Conservation (phyloP, 2,888 invertebrate species). For the Drosophila gaucha region DNA sequence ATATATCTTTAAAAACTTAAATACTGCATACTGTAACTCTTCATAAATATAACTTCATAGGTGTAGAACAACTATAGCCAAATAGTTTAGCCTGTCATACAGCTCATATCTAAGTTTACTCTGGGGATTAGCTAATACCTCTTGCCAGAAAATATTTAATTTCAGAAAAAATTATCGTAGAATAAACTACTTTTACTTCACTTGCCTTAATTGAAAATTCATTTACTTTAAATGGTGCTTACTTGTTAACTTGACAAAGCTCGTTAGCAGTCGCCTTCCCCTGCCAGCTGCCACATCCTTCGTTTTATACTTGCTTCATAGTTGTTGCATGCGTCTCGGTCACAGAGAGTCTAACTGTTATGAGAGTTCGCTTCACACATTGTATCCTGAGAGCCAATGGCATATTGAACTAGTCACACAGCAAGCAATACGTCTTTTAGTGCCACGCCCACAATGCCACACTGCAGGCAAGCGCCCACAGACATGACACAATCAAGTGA, state of each 20-base stretch:
- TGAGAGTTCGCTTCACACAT: background rate
- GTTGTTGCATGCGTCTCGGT: too few relatives aligned
- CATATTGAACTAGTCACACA: conserved; percentile 14
- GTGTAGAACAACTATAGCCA: too few relatives aligned
- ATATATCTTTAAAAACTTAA: too few relatives aligned
- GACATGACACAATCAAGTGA: conserved; percentile 65
- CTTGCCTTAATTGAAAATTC: background rate
- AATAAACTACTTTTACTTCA: too few relatives aligned
- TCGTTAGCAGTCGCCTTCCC: background rate
- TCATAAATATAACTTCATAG: too few relatives aligned
- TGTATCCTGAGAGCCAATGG: conserved; percentile 9
- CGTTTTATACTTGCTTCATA: background rate
- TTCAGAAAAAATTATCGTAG: too few relatives aligned
- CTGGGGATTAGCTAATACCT: too few relatives aligned
- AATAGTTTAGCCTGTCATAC: too few relatives aligned
- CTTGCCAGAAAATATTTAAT: too few relatives aligned
- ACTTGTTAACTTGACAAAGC: background rate
- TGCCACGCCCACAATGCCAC: conserved; percentile 33
- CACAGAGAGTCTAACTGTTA: background rate
- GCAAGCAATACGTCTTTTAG: conserved; percentile 15
- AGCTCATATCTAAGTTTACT: too few relatives aligned
- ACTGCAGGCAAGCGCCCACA: conserved; percentile 16
- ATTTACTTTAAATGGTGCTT: background rate
- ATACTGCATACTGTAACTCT: too few relatives aligned
- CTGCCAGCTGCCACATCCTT: background rate